phyloP scores from a whole-genome alignment of 23 tunicate genomes.

The Styela plicata region DNA sequence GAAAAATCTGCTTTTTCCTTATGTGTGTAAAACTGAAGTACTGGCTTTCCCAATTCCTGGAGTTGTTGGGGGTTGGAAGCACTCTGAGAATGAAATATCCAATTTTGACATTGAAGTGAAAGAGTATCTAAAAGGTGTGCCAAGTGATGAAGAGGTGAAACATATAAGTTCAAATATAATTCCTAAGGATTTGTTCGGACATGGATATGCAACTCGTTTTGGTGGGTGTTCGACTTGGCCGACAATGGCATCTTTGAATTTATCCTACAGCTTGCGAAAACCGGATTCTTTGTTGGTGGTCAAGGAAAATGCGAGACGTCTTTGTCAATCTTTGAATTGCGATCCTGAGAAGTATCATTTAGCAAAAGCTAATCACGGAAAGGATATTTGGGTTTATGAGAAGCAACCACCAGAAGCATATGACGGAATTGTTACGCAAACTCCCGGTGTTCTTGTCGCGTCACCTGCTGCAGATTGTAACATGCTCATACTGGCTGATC shows the following conservation, averaged over 20 bases:
- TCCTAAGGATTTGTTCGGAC: conserved; percentile 35
- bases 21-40: background rate
- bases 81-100: background rate
- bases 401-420: conserved; percentile 52
- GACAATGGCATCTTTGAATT: conserved; percentile 50
- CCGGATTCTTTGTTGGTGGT: conserved; percentile 45
- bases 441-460: conserved; percentile 59
- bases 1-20: background rate
- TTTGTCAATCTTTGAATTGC: conserved; percentile 39
- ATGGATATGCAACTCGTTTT: conserved; percentile 59
- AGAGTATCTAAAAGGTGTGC: background rate
- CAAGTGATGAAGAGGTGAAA: conserved; percentile 7
- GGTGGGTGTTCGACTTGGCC: conserved; percentile 66
- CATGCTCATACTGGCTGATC: conserved; percentile 72
- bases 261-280: conserved; percentile 46
- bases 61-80: background rate
- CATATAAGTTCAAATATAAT: conserved; percentile 33
- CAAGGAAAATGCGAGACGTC: conserved; percentile 44
- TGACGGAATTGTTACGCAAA: conserved; percentile 77
- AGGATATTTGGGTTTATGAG: conserved; percentile 79
- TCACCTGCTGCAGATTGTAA: conserved; percentile 94
- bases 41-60: background rate
- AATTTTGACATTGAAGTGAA: background rate
- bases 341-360: conserved; percentile 31
- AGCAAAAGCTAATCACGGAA: conserved; percentile 77